A percentile compares a stretch with the other conserved stretches of the same genome.
Evolutionary conservation across 2,888 invertebrate genomes (phyloP).

Genomic region (Hyposoter dolosus): DNA sequence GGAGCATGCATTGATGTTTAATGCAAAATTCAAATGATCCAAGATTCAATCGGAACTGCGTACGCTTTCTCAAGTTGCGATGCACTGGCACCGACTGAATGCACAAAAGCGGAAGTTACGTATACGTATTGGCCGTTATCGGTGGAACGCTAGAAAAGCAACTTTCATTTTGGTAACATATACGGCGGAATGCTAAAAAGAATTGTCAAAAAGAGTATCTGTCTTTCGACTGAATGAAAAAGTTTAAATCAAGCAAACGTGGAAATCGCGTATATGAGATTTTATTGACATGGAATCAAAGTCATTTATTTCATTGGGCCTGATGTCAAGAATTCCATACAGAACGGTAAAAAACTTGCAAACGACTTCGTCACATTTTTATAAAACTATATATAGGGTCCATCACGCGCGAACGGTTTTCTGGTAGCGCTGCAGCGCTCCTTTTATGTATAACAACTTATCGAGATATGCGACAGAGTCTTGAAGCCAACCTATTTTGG

Average conservation of each 20-base stretch:
- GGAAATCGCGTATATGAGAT: background rate
- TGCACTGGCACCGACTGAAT: conserved; percentile 3
- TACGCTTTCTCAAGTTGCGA: conserved; percentile 36
- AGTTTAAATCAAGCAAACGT: background rate
- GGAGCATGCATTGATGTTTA: conserved; percentile 81
- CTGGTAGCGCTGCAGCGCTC: too few species aligned
- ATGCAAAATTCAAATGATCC: conserved; percentile 83
- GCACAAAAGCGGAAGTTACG: background rate
- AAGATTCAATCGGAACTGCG: conserved; percentile 49
- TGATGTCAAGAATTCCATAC: too few species aligned
- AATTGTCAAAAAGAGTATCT: conserved; percentile 77
- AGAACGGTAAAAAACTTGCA: too few species aligned
- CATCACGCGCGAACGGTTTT: too few species aligned
- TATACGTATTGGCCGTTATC: conserved; percentile 15
- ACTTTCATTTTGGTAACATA: conserved; percentile 75
- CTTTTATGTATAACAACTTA: too few species aligned
- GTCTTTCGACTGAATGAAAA: conserved; percentile 36
- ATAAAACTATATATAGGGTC: too few species aligned
- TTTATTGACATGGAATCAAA: background rate
- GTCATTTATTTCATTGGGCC: background rate
- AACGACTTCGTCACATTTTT: too few species aligned
- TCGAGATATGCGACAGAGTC: too few species aligned
- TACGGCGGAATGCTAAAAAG: conserved; percentile 81
- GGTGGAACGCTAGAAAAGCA: background rate
- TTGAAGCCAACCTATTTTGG: too few species aligned